Evolutionary conservation across 2,113 vertebrate species (phyloP), one percentile per base, ranked within the genome.

Genomic region (Brachyhypopomus occidentalis): DNA sequence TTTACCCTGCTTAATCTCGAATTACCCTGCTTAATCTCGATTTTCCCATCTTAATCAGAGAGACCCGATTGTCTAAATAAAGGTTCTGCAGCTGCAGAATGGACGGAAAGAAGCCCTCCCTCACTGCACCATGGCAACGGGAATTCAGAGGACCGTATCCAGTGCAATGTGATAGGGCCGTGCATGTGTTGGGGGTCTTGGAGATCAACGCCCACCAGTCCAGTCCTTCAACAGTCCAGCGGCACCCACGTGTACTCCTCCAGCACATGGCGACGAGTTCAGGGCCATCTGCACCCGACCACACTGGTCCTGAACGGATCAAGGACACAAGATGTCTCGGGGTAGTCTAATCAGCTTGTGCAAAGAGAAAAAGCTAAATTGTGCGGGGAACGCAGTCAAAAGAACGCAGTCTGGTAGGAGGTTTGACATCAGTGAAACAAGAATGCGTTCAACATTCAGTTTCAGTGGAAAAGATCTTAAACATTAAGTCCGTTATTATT

Each of bases 151-250:
- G 85, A 89, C 89, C 84, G 86, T 83, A 83, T 73, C 59, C 71
- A 63, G 41, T 87, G 90, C 86, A 92, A 90, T 79, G 83, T 75
- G 89, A 92, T 88, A 90, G 85, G 85, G 74, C 87, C 80, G 84
- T 79, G 83, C 84, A 88, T 90, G 88, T 88, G 84, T 82, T 45
- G n/a, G 76, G 76, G 89, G 88, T 89, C 88, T 88, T 52, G 38
- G 78, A 84, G 88, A 84, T 75, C 85, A 85, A 75, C 81, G 72
- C 60, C 82, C 81, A 86, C 81, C 80, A 84, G 23, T 23, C 67
- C 59, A 73, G 59, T 75, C 58, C 77, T 58, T 72, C 73, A 41
- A 56, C 55, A 48, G 36, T 64, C 34, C 11, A 19, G 73, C 41
- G 45, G 25, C 73, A 58, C 38, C 41, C 80, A 27, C 55, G 1